phyloP scores from a whole-genome alignment of 1,140 invertebrate species.

The Hyles vespertilio region DNA sequence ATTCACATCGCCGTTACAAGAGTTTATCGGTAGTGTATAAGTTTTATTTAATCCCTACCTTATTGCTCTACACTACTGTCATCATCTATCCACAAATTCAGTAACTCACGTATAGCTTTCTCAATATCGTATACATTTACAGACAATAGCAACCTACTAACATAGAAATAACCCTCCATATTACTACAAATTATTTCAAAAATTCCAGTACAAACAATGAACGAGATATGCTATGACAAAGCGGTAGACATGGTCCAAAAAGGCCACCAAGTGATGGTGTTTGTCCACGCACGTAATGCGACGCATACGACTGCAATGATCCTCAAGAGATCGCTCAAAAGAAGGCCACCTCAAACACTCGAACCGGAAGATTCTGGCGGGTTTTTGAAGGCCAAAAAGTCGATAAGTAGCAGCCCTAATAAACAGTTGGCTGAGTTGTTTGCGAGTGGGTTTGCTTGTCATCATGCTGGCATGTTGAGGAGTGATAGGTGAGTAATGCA shows the following conservation, averaged over 20 bases:
- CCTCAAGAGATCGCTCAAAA: conserved; percentile 85
- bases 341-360: conserved; percentile 81
- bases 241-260: conserved; percentile 89
- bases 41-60: no score
- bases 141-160: no score
- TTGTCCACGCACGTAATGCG: conserved; percentile 98
- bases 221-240: conserved; percentile 96
- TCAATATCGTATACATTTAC: no score
- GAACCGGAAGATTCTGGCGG: conserved; percentile 79
- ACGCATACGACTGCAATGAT: conserved; percentile 91
- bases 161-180: no score
- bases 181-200: no score
- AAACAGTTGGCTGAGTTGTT: conserved; percentile 90
- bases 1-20: no score
- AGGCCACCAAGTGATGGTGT: conserved; percentile 99
- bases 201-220: conserved; percentile 87
- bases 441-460: conserved; percentile 91
- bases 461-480: conserved; percentile 97
- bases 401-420: conserved; percentile 83
- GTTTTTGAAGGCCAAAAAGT: conserved; percentile 78
- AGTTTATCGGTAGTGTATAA: no score
- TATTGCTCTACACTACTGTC: no score
- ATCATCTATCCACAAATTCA: no score
- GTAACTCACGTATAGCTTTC: no score
- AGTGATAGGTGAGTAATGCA: conserved; percentile 86